Evolutionary conservation across 2,888 invertebrate species (phyloP), one percentile per base, ranked within the genome.

Genomic region (Drosophila lutescens): DNA sequence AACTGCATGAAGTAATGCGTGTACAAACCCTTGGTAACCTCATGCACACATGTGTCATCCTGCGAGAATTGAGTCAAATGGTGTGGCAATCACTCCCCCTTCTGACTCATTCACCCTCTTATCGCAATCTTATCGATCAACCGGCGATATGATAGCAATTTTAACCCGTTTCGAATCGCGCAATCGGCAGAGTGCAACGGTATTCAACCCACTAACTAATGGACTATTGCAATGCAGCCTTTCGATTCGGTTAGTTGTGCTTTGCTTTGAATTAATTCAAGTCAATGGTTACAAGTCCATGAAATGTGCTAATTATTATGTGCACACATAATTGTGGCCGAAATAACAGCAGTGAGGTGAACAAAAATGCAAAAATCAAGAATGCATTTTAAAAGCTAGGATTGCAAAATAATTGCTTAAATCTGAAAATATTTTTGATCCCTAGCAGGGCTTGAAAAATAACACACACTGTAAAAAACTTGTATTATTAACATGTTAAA

Each of bases 21-120:
- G 1, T 15, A 12, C 6, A 51, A 58, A 17, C 38, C 12, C 4
- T 38, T 38, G 23, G 13, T 10, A 15, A 30, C 26, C 17, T 26
- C 26, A 26, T 9, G 20, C 8, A 53, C 57, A 26, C 5, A 54
- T 55, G 55, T 58, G 58, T 58, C 58, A 58, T 58, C 38, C 54
- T 58, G 54, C 26, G n/a, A 20, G 6, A 40, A 38, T 15, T 15
- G 26, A 40, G 53, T 38, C 51, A 51, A 51, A 15, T 12, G n/a
- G n/a, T 51, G 51, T 23, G n/a, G 23, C 23, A 38, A 36, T 23
- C 10, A 6, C 13, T 17, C 26, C 15, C 3, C 4, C n/a, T 34
- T 9, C 15, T 36, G 57, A 58, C n/a, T 58, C 58, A 58, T 8
- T 32, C 1, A 20, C 7, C n/a, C 30, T 44, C 36, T 46, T 61